Evolutionary conservation across 2,797 vertebrate genomes (phyloP).

Genomic region (Babyrousa celebensis): DNA sequence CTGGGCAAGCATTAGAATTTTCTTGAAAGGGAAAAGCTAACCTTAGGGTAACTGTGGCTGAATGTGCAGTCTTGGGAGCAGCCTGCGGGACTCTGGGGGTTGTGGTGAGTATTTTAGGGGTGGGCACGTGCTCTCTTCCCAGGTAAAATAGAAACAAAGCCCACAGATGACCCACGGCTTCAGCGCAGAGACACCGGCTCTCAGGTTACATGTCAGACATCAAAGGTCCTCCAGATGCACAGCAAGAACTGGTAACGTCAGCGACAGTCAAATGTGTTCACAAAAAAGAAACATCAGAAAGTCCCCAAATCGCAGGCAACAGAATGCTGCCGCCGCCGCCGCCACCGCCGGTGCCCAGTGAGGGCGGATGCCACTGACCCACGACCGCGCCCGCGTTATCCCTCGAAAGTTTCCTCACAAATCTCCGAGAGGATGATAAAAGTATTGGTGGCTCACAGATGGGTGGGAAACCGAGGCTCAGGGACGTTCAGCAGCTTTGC

Average conservation of each 20-base stretch:
- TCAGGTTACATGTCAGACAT: background rate
- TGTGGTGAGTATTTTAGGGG: background rate
- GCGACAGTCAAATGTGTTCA: background rate
- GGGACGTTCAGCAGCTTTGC: background rate
- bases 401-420: background rate
- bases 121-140: background rate
- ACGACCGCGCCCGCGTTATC: background rate
- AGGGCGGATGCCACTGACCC: too few species aligned
- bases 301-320: background rate
- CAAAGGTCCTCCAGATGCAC: background rate
- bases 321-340: too few species aligned
- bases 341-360: too few species aligned
- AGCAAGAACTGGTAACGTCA: background rate
- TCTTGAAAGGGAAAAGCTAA: background rate
- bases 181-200: background rate
- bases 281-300: background rate
- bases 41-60: background rate
- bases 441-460: background rate
- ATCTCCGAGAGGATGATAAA: rapidly evolving
- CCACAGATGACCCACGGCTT: background rate
- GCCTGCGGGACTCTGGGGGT: background rate
- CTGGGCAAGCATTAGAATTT: background rate
- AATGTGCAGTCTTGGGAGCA: background rate
- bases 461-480: background rate
- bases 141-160: background rate